Evolutionary conservation across 2,113 vertebrate genomes (phyloP), one percentile per base, ranked within the genome.

Genomic region (Paedocypris sp.): DNA sequence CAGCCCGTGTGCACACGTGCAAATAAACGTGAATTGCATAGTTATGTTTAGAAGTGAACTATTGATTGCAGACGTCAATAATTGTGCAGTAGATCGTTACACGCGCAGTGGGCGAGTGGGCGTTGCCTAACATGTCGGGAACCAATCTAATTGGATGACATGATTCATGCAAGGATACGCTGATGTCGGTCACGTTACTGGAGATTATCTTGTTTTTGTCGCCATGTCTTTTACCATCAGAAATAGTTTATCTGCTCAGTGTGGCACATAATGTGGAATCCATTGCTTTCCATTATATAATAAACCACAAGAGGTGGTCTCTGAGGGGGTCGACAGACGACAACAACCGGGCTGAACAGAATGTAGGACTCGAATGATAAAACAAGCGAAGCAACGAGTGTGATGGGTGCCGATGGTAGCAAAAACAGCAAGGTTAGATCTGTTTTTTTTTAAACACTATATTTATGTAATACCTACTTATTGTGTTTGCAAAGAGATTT

Each of bases 161-260:
- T 15, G 11, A 29, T n/a, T 41, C 25, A 10, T 75, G 73, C 77
- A 77, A 68, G 82, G 80, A 60, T 73, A 67, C 71, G 42, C 58
- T 35, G 13, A 68, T 66, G 75, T 70, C 33, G 73, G 73, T 67
- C 22, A 18, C 60, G 38, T 23, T 64, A 39, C 57, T 2, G 28
- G 56, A 75, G 83, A 85, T 86, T 85, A 87, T 80, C 73, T 77
- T 82, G 79, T 79, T 82, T 57, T 75, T 79, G 72, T 79, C 71
- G 73, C 73, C 73, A 70, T 67, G 76, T 75, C 67, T 67, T 2
- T 60, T 58, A 39, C 15, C 7, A 9, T 22, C 11, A 29, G 25
- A 15, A 10, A 42, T 36, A n/a, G 16, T 22, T 35, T 20, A 3
- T 0, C 3, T 39, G 31, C 1, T 20, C 6, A n/a, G 2, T 6